phyloP scores from a whole-genome alignment of 2,113 vertebrate genomes.

The Hemichromis elongatus region DNA sequence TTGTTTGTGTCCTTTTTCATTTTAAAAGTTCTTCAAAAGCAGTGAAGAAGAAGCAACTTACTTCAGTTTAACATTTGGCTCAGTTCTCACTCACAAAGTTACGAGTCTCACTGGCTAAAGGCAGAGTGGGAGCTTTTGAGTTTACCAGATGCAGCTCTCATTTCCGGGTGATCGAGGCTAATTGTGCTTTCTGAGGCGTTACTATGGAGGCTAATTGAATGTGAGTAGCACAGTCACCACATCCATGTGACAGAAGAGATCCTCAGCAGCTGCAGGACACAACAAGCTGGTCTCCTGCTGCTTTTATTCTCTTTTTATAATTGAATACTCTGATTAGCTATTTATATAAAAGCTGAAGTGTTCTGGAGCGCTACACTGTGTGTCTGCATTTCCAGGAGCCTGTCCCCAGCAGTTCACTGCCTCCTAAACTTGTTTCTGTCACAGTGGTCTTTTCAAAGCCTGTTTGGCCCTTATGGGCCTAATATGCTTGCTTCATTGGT shows the following conservation, averaged over 20 bases:
- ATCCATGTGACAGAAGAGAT: constrained; percentile 23
- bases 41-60: background rate
- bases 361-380: background rate
- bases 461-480: background rate
- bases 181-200: constrained; percentile 18
- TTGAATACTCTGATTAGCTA: background rate
- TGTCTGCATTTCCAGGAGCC: background rate
- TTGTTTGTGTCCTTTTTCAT: background rate
- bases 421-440: background rate
- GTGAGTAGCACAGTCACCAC: background rate
- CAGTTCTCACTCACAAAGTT: background rate
- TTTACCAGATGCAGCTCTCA: background rate
- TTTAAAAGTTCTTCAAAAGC: background rate
- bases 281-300: background rate
- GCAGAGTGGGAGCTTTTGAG: background rate
- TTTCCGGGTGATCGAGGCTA: background rate
- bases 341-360: background rate
- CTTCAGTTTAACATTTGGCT: fast-evolving
- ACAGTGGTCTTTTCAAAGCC: background rate
- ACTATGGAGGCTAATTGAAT: constrained; percentile 42
- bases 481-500: background rate
- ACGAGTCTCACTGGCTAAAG: background rate
- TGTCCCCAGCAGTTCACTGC: background rate
- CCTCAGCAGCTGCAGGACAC: background rate
- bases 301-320: background rate